These are phyloP conservation scores for Phrynosoma platyrhinos DNA, from an alignment of 2,113 vertebrate species.

Conservation along the genomic window DNA sequence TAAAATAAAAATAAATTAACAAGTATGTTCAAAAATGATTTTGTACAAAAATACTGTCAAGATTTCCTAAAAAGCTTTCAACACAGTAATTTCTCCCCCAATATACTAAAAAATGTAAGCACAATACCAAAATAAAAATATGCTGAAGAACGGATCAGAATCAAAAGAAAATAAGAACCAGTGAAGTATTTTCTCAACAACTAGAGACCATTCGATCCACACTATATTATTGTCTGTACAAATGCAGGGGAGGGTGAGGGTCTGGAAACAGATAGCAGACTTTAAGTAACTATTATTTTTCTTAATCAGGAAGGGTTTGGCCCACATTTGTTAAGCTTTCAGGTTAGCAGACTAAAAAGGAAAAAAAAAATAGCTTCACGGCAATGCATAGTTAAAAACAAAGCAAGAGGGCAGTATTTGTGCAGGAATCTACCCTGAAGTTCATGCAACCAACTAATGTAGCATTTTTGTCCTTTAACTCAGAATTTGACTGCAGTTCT, in stretches of 20 bases:
- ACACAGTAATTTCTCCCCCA: conserved; percentile 91
- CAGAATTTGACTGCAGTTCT: conserved; percentile 79
- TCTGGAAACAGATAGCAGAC: conserved; percentile 71
- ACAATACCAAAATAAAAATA: conserved; percentile 85
- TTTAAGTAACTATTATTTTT: conserved; percentile 80
- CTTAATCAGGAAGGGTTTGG: conserved; percentile 82
- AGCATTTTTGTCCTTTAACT: conserved; percentile 74
- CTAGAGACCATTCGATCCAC: conserved; percentile 83
- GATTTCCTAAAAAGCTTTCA: conserved; percentile 93
- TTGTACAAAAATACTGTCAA: conserved; percentile 95
- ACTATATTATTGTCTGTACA: conserved; percentile 86
- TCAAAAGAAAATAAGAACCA: conserved; percentile 76
- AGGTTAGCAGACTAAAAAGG: conserved; percentile 77
- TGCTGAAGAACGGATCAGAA: conserved; percentile 81
- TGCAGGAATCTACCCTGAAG: conserved; percentile 82
- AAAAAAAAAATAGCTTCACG: conserved; percentile 76
- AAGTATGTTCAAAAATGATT: conserved; percentile 84
- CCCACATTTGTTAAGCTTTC: conserved; percentile 84
- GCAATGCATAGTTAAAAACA: conserved; percentile 87
- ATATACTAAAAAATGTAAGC: conserved; percentile 90
- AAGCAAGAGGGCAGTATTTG: conserved; percentile 86
- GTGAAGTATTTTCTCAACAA: conserved; percentile 83
- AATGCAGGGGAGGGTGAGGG: conserved; percentile 71
- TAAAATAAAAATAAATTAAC: conserved; percentile 96
- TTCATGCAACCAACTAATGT: conserved; percentile 84